Percentiles rank a stretch among this genome's conserved stretches.
These are phyloP conservation scores for Acrocephalus arundinaceus DNA, from an alignment of 2,113 vertebrate species.

Conservation along the genomic window DNA sequence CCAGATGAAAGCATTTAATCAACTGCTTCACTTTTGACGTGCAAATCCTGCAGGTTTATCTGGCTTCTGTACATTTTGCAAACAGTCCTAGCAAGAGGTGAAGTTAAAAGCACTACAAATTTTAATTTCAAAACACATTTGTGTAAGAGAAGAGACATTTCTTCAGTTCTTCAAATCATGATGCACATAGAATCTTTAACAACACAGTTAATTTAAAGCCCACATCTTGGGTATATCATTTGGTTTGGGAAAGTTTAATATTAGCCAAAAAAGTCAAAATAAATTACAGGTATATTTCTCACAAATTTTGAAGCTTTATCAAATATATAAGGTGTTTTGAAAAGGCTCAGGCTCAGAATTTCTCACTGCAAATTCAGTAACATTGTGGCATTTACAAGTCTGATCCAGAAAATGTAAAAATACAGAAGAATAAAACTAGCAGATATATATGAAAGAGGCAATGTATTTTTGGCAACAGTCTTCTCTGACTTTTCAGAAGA, in stretches of 20 bases:
- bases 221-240: neutral
- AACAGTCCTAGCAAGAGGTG: neutral
- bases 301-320: neutral
- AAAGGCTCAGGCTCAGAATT: neutral
- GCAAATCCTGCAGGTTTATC: conserved; percentile 38
- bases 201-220: neutral
- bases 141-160: neutral
- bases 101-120: neutral
- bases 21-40: conserved; percentile 10
- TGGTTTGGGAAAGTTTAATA: neutral
- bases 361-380: neutral
- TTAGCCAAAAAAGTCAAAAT: neutral
- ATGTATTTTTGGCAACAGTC: neutral
- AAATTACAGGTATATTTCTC: neutral
- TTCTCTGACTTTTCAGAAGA: neutral
- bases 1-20: neutral
- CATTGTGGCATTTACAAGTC: neutral
- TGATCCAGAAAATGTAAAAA: neutral
- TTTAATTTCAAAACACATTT: neutral
- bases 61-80: conserved; percentile 10
- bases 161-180: neutral
- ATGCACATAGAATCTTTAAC: neutral
- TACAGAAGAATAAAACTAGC: neutral
- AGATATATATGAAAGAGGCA: neutral
- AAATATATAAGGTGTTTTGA: neutral